A percentile compares a stretch with the other conserved stretches of the same genome.
phyloP scores from a whole-genome alignment of 2,888 invertebrate genomes.

The Spilosoma lubricipeda region DNA sequence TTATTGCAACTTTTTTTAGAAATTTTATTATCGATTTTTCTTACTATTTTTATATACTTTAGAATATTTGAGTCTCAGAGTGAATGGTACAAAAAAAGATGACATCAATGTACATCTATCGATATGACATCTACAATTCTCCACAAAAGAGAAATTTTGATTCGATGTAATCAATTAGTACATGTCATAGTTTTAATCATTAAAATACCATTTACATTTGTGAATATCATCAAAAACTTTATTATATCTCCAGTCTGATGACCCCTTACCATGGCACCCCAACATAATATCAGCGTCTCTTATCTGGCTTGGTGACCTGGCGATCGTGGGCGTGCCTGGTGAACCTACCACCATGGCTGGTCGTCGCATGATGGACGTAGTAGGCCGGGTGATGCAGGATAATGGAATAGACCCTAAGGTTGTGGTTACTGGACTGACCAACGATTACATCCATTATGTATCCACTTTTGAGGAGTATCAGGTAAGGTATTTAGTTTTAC shows the following conservation, averaged over 20 bases:
- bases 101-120: no score
- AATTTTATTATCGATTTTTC: no score
- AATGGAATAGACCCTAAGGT: slow-evolving; percentile 80
- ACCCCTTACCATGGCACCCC: slow-evolving; percentile 94
- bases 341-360: slow-evolving; percentile 97
- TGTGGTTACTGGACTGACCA: slow-evolving; percentile 92
- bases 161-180: no score
- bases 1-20: no score
- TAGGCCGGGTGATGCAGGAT: slow-evolving; percentile 72
- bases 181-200: no score
- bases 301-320: slow-evolving; percentile 89
- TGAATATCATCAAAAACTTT: background rate
- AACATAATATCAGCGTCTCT: slow-evolving; percentile 90
- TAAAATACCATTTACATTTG: no score
- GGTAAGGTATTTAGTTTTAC: slow-evolving; percentile 55
- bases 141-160: no score
- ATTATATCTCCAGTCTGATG: slow-evolving; percentile 64
- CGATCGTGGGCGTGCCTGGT: slow-evolving; percentile 91
- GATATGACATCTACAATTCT: no score
- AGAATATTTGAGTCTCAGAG: background rate
- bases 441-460: slow-evolving; percentile 93
- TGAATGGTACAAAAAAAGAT: no score
- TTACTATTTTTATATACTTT: background rate
- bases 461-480: slow-evolving; percentile 93
- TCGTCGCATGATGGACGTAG: slow-evolving; percentile 85